Percentiles rank a stretch among this genome's conserved stretches.
Evolutionary conservation across 2,113 vertebrate genomes (phyloP).

Genomic region (Centropristis striata): DNA sequence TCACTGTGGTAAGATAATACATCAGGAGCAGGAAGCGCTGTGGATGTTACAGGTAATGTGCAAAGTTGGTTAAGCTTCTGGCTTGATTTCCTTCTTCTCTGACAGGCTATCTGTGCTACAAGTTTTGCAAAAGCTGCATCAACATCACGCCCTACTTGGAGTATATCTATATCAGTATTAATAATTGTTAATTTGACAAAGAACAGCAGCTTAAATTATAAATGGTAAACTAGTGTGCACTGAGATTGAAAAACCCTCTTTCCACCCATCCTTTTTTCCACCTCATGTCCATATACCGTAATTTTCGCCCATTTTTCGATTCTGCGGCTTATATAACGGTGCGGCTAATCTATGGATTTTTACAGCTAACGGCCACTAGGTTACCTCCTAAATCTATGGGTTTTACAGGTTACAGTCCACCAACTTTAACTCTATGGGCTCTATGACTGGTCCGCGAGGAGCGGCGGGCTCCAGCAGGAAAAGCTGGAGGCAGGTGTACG

Average conservation of each 20-base stretch:
- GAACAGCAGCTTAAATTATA: background rate
- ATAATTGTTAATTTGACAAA: background rate
- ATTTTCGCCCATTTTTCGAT: too few species aligned
- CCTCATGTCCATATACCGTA: background rate
- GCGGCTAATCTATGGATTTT: too few species aligned
- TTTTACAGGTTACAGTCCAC: too few species aligned
- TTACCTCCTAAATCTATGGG: too few species aligned
- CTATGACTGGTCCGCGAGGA: too few species aligned
- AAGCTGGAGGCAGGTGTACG: too few species aligned
- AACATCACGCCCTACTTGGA: background rate
- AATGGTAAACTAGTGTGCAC: background rate
- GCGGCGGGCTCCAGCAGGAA: too few species aligned
- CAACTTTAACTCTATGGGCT: too few species aligned
- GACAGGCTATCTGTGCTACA: conserved; percentile 17
- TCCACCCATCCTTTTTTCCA: background rate
- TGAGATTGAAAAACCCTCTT: background rate
- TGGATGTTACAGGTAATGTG: background rate
- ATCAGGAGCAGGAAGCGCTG: conserved; percentile 59
- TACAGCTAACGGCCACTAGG: too few species aligned
- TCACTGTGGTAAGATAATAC: conserved; percentile 41
- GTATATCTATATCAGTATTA: background rate
- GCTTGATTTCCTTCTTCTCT: conserved; percentile 25
- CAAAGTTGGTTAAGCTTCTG: conserved; percentile 1
- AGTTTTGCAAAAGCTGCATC: background rate
- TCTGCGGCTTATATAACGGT: too few species aligned